Base-by-base conservation (phyloP, 35 echinoderm and acorn worm species). In the Patiria miniata region DNA sequence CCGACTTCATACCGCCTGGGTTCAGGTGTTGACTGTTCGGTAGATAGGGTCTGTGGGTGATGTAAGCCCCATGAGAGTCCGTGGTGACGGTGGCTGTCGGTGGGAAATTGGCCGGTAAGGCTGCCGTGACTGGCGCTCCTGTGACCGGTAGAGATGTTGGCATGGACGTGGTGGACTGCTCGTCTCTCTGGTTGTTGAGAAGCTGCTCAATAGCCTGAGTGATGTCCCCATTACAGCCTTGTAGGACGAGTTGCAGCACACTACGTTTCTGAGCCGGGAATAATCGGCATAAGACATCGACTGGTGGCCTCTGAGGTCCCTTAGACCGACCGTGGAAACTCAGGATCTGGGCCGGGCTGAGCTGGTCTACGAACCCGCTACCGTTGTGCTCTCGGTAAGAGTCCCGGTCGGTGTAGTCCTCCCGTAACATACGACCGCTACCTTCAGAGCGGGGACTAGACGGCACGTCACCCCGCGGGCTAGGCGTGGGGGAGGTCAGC, bases 141-240 rank as follows among this genome's bases (percentile, higher is more conserved):
- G 36, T 23, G 34, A 36, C 37, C 58, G 40, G 29, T 50, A 77
- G 52, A 36, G 58, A 8, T 83, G 88, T 30, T 8, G 39, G n/a
- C 30, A 57, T 40, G 6, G 83, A 32, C 37, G 39, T 16, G 36
- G 83, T 36, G 77, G 85, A 68, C 18, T 58, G 36, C 52, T 58
- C 68, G 59, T 89, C 86, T 52, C 81, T 76, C 83, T 97, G 80
- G 52, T 82, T 85, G 36, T 93, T 97, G 36, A 99, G 69, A 52
- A 99, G 68, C 87, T 99, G 96, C 83, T 99, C 96, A 40, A 99
- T 99, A 21, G 96, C 87, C 84, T 99, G 96, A 0, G 94, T 89
- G 7, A 99, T 83, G 51, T 99, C 89, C 1, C 93, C 96, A 18
- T 94, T 89, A 80, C 96, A 99, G 21, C 96, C 93, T 85, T 99